These are phyloP conservation scores for Taenioides sp. DNA, from an alignment of 2,797 vertebrate genomes.

Conservation along the genomic window DNA sequence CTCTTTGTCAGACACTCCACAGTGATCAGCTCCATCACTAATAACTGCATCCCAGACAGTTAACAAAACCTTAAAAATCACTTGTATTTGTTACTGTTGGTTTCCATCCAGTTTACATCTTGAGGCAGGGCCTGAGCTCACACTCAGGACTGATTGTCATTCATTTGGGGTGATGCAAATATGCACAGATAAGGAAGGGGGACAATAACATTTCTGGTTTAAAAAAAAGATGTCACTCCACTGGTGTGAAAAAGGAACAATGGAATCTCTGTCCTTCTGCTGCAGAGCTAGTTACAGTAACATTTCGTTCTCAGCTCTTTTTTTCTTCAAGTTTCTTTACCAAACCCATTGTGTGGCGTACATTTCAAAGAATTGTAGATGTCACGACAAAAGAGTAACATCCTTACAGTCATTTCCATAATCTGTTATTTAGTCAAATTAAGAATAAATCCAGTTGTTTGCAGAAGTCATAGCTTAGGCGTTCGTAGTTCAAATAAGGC, in stretches of 20 bases:
- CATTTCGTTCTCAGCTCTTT: conserved; percentile 31
- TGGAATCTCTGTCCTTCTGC: conserved; percentile 13
- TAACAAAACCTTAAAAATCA: conserved; percentile 31
- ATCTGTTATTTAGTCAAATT: conserved; percentile 16
- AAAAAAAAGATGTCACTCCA: conserved; percentile 19
- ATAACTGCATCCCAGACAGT: conserved; percentile 22
- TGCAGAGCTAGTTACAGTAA: conserved; percentile 29
- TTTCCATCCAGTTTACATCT: conserved; percentile 19
- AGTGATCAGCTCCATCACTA: conserved; percentile 22
- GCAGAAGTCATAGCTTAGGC: conserved; percentile 25
- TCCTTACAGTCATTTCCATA: conserved; percentile 22
- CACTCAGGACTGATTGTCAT: conserved; percentile 63
- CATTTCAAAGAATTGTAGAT: conserved; percentile 44
- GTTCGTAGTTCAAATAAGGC: conserved; percentile 39
- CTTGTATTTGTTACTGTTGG: conserved; percentile 14
- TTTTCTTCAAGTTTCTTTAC: conserved; percentile 14
- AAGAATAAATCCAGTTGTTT: conserved; percentile 53
- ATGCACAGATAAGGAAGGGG: conserved; percentile 24
- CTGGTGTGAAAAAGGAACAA: conserved; percentile 15
- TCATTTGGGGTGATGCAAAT: conserved; percentile 40
- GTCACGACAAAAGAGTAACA: conserved; percentile 18
- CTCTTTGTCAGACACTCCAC: conserved; percentile 17
- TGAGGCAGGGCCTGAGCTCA: conserved; percentile 23
- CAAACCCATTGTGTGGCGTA: conserved; percentile 39
- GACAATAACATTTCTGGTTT: conserved; percentile 18